Percentiles rank a stretch among this genome's conserved stretches.
These are phyloP conservation scores for Sacculina carcini DNA, from an alignment of 2,888 invertebrate genomes.

Conservation along the genomic window DNA sequence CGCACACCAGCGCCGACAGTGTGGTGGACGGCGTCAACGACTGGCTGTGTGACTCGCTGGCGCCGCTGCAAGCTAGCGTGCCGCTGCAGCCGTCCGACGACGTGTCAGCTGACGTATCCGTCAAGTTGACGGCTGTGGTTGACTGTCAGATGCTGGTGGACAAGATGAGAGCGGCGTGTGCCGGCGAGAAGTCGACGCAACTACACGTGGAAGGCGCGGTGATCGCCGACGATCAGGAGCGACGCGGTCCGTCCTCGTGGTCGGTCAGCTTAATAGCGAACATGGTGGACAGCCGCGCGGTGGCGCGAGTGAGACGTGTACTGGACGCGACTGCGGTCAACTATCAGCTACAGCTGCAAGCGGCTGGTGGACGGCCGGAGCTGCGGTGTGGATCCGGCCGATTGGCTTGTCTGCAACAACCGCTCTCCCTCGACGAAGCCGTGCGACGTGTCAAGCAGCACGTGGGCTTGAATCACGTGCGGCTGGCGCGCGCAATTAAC, in stretches of 20 bases:
- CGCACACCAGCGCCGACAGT: slow-evolving; percentile 74
- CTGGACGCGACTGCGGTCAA: too few relatives aligned
- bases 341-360: too few relatives aligned
- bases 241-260: not conserved
- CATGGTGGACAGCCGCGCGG: too few relatives aligned
- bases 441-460: slow-evolving; percentile 39
- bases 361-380: too few relatives aligned
- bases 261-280: too few relatives aligned
- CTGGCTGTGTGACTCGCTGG: slow-evolving; percentile 39
- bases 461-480: slow-evolving; percentile 37
- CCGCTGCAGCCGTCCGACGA: not conserved
- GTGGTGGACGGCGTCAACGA: slow-evolving; percentile 65
- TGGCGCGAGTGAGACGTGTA: too few relatives aligned
- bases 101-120: not conserved
- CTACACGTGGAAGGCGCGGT: not conserved
- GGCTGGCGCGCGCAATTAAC: slow-evolving; percentile 29
- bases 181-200: not conserved
- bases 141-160: not conserved
- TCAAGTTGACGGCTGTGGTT: not conserved
- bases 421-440: slow-evolving; percentile 31
- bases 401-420: slow-evolving; percentile 24
- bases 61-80: not conserved
- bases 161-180: not conserved
- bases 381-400: slow-evolving; percentile 30
- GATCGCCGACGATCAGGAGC: not conserved